Evolutionary conservation across 2,113 vertebrate genomes (phyloP).

Genomic region (Onychostoma macrolepis): DNA sequence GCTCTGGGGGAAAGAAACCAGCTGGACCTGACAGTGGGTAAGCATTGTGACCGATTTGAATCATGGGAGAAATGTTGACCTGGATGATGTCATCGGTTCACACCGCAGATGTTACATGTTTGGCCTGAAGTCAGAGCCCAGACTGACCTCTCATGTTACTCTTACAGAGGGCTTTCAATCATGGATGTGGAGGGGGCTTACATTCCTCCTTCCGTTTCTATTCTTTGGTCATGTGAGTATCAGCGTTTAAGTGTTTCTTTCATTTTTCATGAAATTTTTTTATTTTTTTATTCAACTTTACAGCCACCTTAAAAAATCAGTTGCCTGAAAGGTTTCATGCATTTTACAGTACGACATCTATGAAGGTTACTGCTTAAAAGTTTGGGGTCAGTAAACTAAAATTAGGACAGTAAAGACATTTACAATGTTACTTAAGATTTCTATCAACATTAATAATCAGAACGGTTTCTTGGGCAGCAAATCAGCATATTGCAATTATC

Average conservation of each 20-base stretch:
- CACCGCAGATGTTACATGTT: background rate
- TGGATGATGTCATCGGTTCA: background rate
- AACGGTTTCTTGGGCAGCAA: background rate
- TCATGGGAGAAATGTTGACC: slow-evolving; percentile 7
- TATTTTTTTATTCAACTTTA: background rate
- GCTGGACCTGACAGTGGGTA: slow-evolving; percentile 96
- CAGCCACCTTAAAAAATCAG: background rate
- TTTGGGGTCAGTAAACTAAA: background rate
- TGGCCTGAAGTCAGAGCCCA: background rate
- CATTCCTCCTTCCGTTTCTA: slow-evolving; percentile 93
- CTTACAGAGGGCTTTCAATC: slow-evolving; percentile 96
- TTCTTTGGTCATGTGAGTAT: slow-evolving; percentile 97
- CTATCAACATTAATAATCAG: background rate
- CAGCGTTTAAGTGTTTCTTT: background rate
- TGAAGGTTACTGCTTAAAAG: background rate
- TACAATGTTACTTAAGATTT: background rate
- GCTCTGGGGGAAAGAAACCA: slow-evolving; percentile 93
- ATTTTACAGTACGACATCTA: background rate
- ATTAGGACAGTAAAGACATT: background rate
- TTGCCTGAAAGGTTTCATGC: background rate
- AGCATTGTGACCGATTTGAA: slow-evolving; percentile 58
- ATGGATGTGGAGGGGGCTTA: slow-evolving; percentile 99
- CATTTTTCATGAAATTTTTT: background rate
- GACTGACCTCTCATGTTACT: background rate
- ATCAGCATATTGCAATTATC: background rate